Evolutionary conservation across 1,140 invertebrate species (phyloP), one percentile per base, ranked within the genome.

Genomic region (Leptinotarsa texana): DNA sequence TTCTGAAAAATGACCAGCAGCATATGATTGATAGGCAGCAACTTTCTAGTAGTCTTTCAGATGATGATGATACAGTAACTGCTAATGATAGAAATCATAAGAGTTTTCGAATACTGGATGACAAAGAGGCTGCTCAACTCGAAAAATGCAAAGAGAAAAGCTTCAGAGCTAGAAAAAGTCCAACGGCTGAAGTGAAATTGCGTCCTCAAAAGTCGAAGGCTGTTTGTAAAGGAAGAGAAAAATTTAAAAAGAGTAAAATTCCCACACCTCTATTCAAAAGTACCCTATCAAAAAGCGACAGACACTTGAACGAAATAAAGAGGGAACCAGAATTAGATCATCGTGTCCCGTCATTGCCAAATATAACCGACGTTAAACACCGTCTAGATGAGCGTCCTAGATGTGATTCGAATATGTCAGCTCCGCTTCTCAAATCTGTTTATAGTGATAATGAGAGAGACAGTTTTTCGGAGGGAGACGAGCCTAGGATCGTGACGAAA

Each of bases 361-460:
- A 80, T 85, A 88, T 84, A 84, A 80, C 51, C 84, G 86, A 80
- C 83, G 85, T 63, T 83, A 86, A 75, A 86, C 86, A 83, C 78
- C 84, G 68, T 86, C 86, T 82, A 82, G 86, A 68, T 86, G 69
- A 77, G 71, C 74, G 47, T 15, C 22, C 73, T 13, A 71, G 82
- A 71, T 79, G 78, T 33, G 77, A 81, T 49, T 82, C 81, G 2
- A 82, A 82, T 74, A 74, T 82, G 62, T 82, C 81, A 11, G 80
- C 78, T 3, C 82, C 80, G 13, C 62, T 80, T n/a, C 27, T 78
- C 3, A 73, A 76, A 13, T 82, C 79, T 2, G 71, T 78, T 62
- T 82, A 80, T 57, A 83, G 81, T 70, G 83, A 84, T 72, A 80
- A 82, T 63, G 83, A 84, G 33, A 73, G 75, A 63, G 79, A 51